Evolutionary conservation across 2,797 vertebrate species (phyloP), one percentile per base, ranked within the genome.

Genomic region (Ptychadena robeensis): DNA sequence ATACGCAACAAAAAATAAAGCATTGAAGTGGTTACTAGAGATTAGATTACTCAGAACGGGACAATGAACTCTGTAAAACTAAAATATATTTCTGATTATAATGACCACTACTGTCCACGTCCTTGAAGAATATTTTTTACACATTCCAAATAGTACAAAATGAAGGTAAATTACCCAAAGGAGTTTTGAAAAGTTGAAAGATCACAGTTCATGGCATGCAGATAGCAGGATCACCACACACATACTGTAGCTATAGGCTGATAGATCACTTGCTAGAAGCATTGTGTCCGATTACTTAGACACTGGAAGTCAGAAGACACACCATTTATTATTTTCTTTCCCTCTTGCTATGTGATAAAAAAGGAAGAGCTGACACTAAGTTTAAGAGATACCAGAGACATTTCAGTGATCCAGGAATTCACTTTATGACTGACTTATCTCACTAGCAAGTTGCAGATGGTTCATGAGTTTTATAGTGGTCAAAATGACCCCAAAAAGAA

Each of bases 201-300:
- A 80, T 80, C 65, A 80, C 63, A 75, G 78, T 85, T 75, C 82
- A 76, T 27, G 57, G 72, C 31, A 74, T 25, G 69, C 32, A 80
- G 77, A 80, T 80, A 80, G 44, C 10, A 80, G n/a, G 32, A 69
- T 80, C 71, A 74, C 37, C 70, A 73, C 82, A 84, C 82, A 85
- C 76, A 40, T 80, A 71, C 71, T 80, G 67, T 66, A 81, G 78
- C 77, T 71, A 64, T 37, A 74, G 77, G 64, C 76, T 80, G 82
- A 84, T 75, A 66, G 63, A 79, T 67, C 61, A 65, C 76, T 40
- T 79, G 40, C 70, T 67, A 64, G 18, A 32, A 57, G 44, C 25
- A 25, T 70, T 22, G 75, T 74, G 72, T 53, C 57, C 14, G 15
- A 76, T 80, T 65, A 74, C 70, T 53, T 25, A 68, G 73, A 84